phyloP scores from a whole-genome alignment of 1,140 invertebrate species.

The Pomphorhynchus laevis region DNA sequence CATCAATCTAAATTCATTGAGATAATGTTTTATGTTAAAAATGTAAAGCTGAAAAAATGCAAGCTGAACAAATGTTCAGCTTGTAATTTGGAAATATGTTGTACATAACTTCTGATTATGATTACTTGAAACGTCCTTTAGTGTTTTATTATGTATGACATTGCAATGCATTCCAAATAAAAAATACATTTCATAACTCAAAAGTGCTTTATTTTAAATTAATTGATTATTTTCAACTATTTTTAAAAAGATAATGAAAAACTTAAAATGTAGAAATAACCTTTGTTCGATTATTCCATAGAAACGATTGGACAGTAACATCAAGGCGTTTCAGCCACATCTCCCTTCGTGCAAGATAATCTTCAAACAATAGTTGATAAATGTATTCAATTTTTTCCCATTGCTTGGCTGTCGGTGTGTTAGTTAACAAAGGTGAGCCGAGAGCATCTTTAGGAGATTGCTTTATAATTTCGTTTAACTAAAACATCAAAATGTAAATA shows the following conservation, averaged over 20 bases:
- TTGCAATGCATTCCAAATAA: too few species aligned
- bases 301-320: constrained; percentile 62
- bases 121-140: not conserved
- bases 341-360: constrained; percentile 43
- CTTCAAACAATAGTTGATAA: constrained; percentile 33
- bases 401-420: constrained; percentile 34
- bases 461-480: constrained; percentile 30
- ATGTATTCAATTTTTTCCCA: constrained; percentile 35
- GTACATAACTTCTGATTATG: not conserved
- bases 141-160: too few species aligned
- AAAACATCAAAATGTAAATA: constrained; percentile 11
- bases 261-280: constrained; percentile 11
- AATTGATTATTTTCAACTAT: not conserved
- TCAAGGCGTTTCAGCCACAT: constrained; percentile 56
- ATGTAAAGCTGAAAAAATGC: too few species aligned
- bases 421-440: constrained; percentile 38
- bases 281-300: constrained; percentile 39
- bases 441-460: constrained; percentile 28
- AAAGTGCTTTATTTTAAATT: not conserved
- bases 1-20: too few species aligned
- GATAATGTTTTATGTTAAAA: too few species aligned
- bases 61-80: too few species aligned
- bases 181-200: not conserved
- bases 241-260: not conserved
- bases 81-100: not conserved